phyloP scores from a whole-genome alignment of 2,113 vertebrate species.

The Perognathus longimembris region DNA sequence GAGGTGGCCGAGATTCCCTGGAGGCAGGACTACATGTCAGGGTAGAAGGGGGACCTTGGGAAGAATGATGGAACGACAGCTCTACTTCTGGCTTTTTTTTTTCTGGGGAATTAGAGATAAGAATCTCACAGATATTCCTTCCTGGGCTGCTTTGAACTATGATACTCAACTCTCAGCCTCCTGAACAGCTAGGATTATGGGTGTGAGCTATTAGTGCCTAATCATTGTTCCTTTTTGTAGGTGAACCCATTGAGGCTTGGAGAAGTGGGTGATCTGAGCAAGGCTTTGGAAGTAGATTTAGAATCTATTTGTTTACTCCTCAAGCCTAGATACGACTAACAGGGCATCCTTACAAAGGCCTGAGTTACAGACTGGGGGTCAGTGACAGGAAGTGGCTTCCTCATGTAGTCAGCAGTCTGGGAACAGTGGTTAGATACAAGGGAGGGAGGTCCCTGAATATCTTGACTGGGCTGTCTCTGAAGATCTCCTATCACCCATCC shows the following conservation, averaged over 20 bases:
- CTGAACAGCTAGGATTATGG: too few relatives aligned
- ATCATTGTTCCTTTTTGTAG: background rate
- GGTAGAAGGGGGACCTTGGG: background rate
- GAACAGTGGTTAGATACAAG: background rate
- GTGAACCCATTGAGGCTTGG: background rate
- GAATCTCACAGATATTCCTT: too few relatives aligned
- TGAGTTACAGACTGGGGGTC: background rate
- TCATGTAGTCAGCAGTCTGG: background rate
- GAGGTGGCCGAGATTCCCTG: background rate
- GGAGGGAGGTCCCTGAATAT: background rate
- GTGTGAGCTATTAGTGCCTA: too few relatives aligned
- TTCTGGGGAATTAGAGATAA: too few relatives aligned
- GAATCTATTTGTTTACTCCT: background rate
- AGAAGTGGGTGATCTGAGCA: background rate
- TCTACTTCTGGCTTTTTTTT: background rate
- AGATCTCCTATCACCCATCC: too few relatives aligned
- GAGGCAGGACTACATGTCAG: background rate
- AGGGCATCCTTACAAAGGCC: background rate
- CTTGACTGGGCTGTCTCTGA: background rate
- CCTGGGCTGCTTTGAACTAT: too few relatives aligned
- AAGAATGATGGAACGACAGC: background rate
- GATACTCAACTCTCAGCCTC: too few relatives aligned
- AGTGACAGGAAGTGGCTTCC: background rate
- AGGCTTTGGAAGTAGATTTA: constrained; percentile 4
- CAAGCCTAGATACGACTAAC: background rate